phyloP scores from a whole-genome alignment of 2,113 vertebrate genomes.

The Aythya baeri region DNA sequence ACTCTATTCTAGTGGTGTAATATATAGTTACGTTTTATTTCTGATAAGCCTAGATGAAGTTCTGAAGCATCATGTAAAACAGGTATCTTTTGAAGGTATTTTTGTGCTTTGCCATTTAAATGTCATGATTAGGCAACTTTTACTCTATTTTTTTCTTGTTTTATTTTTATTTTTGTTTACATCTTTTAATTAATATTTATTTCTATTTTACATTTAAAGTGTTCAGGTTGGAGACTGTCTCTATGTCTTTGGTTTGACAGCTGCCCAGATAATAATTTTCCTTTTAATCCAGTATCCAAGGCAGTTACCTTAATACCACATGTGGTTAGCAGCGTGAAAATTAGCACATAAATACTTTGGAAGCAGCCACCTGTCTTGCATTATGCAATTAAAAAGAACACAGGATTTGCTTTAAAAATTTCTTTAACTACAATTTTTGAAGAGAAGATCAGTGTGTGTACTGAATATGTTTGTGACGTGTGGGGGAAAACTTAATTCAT shows the following conservation, averaged over 20 bases:
- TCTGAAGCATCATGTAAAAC: neutral
- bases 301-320: rapidly evolving
- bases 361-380: neutral
- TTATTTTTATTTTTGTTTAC: neutral
- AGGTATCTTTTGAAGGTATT: neutral
- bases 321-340: neutral
- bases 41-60: neutral
- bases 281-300: neutral
- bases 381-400: neutral
- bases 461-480: neutral
- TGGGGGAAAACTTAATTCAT: neutral
- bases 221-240: neutral
- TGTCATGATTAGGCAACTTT: neutral
- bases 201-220: neutral
- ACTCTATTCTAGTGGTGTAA: neutral
- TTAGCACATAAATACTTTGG: neutral
- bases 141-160: neutral
- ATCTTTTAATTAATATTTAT: neutral
- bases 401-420: neutral
- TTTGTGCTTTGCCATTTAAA: neutral
- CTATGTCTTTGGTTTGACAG: neutral
- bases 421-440: neutral
- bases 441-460: neutral
- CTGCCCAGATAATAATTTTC: neutral
- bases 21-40: neutral